These are phyloP conservation scores for Carlito syrichta DNA, from an alignment of 2,113 vertebrate genomes.

Conservation along the genomic window DNA sequence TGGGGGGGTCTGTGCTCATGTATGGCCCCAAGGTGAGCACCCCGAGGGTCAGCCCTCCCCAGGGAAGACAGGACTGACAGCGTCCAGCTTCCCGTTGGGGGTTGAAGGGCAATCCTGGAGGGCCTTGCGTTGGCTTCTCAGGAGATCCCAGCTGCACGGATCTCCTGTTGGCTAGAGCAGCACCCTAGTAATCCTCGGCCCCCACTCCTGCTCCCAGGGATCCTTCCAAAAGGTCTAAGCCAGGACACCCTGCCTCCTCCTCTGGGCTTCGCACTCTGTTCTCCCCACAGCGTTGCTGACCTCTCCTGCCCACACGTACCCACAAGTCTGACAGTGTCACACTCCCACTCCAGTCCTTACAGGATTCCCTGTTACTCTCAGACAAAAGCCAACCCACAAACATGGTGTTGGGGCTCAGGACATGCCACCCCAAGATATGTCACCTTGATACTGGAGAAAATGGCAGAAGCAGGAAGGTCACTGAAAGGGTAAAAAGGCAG, in stretches of 20 bases:
- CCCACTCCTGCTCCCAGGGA: neutral
- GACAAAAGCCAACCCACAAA: neutral
- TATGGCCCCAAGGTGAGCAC: neutral
- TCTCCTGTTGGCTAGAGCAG: neutral
- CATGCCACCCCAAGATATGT: neutral
- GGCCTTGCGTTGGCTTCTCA: neutral
- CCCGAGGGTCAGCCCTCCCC: neutral
- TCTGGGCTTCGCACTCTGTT: accelerated
- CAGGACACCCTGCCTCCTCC: neutral
- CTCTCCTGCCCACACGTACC: neutral
- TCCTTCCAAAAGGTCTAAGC: neutral
- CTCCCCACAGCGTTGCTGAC: neutral
- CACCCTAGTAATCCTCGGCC: accelerated
- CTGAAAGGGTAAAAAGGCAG: too few relatives aligned
- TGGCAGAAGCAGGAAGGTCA: neutral
- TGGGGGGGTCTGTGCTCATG: neutral
- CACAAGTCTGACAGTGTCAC: accelerated
- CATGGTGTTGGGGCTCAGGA: neutral
- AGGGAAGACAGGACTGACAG: neutral
- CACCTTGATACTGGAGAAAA: too few relatives aligned
- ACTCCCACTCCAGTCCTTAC: neutral
- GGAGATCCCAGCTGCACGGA: too few relatives aligned
- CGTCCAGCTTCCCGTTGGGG: neutral
- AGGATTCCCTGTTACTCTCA: neutral
- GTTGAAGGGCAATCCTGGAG: neutral